Evolutionary conservation across 2,113 vertebrate species (phyloP).

Genomic region (Lethenteron camtschaticum): DNA sequence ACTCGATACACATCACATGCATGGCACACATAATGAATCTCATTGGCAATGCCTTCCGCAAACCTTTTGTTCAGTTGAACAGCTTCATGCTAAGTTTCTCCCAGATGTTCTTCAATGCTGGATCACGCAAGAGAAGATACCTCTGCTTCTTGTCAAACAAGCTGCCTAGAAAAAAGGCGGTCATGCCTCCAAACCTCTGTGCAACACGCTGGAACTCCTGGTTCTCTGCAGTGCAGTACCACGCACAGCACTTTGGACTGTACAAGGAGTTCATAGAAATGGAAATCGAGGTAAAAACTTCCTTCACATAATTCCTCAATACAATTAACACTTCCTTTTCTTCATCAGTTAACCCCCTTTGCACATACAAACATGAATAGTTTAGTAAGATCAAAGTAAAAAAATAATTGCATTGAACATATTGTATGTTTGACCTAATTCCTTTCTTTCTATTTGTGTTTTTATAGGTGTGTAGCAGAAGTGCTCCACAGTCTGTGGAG

Average conservation of each 20-base stretch:
- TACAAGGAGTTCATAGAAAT: conserved; percentile 1
- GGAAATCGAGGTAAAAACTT: conserved; percentile 1
- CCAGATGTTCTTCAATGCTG: too few species aligned
- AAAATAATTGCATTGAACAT: too few species aligned
- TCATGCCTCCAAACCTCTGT: conserved; percentile 11
- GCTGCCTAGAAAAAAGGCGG: neutral
- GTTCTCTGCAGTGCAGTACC: neutral
- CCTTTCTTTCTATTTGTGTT: neutral
- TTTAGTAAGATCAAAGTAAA: too few species aligned
- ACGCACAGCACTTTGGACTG: neutral
- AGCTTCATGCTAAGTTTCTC: too few species aligned
- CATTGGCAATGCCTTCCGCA: conserved; percentile 8
- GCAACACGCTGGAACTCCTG: conserved; percentile 9
- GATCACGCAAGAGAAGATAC: too few species aligned
- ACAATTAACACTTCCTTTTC: too few species aligned
- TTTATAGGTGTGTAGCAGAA: conserved; percentile 8
- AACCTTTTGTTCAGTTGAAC: too few species aligned
- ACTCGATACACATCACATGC: conserved; percentile 5
- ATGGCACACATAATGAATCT: conserved; percentile 10
- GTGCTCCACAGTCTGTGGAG: conserved; percentile 9
- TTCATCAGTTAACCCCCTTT: too few species aligned
- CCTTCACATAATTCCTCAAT: too few species aligned
- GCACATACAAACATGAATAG: too few species aligned
- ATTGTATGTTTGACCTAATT: too few species aligned
- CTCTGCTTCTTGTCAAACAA: too few species aligned